Evolutionary conservation across 2,797 vertebrate species (phyloP).

Genomic region (Sphenodon punctatus): DNA sequence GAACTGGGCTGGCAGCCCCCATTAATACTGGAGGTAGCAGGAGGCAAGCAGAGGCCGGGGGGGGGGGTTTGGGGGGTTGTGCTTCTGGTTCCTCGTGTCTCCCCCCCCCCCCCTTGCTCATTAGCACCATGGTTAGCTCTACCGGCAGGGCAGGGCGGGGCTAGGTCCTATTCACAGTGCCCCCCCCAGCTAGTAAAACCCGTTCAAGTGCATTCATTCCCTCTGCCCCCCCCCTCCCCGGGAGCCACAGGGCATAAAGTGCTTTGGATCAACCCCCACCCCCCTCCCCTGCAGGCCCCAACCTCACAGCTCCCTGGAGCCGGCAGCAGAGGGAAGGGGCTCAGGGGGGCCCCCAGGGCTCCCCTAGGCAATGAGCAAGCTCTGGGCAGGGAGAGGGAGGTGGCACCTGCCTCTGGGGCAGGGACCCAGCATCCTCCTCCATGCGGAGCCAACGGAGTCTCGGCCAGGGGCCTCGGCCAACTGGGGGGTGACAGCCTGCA

Average conservation of each 20-base stretch:
- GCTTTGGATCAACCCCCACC: background rate
- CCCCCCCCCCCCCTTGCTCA: background rate
- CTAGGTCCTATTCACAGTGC: background rate
- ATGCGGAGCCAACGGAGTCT: too few species aligned
- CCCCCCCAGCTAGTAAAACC: background rate
- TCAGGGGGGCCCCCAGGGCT: background rate
- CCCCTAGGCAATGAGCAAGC: background rate
- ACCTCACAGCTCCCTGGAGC: background rate
- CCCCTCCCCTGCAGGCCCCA: background rate
- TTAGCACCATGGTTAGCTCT: conserved; percentile 1
- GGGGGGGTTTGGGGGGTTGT: background rate
- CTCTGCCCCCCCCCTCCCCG: conserved; percentile 12
- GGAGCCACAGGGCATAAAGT: background rate
- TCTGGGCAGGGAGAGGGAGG: background rate
- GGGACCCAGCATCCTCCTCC: too few species aligned
- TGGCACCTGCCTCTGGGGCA: too few species aligned
- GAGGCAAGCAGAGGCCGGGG: background rate
- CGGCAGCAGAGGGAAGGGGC: background rate
- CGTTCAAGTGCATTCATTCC: background rate
- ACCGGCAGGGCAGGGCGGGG: background rate
- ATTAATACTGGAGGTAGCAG: background rate
- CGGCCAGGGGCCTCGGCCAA: too few species aligned
- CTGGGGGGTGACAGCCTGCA: too few species aligned
- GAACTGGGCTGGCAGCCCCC: background rate
- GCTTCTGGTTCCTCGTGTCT: background rate